Conservation (phyloP, 2,888 invertebrate species). For the Chironomus riparius region DNA sequence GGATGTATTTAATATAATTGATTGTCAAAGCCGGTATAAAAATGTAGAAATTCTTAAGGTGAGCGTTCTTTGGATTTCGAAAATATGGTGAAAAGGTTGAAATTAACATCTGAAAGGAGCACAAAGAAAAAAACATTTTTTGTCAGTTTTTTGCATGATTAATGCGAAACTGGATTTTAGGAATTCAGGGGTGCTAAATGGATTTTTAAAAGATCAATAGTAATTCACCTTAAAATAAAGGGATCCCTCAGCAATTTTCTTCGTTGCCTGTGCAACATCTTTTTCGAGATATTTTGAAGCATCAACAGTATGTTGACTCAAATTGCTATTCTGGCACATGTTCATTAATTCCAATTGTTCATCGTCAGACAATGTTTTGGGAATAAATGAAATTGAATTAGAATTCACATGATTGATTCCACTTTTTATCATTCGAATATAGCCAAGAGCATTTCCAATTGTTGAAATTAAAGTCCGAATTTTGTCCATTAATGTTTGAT, state of each 20-base stretch:
- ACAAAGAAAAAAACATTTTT: too few species aligned
- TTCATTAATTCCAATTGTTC: conserved; percentile 50
- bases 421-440: conserved; percentile 85
- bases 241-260: conserved; percentile 81
- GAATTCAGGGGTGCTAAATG: not conserved
- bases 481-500: conserved; percentile 82
- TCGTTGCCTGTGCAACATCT: conserved; percentile 66
- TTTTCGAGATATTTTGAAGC: conserved; percentile 66
- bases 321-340: conserved; percentile 43
- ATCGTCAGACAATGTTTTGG: conserved; percentile 54
- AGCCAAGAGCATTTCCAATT: conserved; percentile 77
- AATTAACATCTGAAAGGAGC: conserved; percentile 56
- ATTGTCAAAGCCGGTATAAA: conserved; percentile 89
- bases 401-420: conserved; percentile 89
- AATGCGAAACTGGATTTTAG: conserved; percentile 31
- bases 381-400: conserved; percentile 82
- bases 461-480: conserved; percentile 70
- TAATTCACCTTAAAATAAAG: conserved; percentile 63
- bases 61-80: conserved; percentile 74
- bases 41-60: conserved; percentile 84
- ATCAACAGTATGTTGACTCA: conserved; percentile 43
- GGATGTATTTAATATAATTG: conserved; percentile 89
- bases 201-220: not conserved
- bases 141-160: too few species aligned
- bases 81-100: conserved; percentile 89